Base-by-base conservation (phyloP, 1,140 invertebrate genomes). In the Liolophura sinensis region DNA sequence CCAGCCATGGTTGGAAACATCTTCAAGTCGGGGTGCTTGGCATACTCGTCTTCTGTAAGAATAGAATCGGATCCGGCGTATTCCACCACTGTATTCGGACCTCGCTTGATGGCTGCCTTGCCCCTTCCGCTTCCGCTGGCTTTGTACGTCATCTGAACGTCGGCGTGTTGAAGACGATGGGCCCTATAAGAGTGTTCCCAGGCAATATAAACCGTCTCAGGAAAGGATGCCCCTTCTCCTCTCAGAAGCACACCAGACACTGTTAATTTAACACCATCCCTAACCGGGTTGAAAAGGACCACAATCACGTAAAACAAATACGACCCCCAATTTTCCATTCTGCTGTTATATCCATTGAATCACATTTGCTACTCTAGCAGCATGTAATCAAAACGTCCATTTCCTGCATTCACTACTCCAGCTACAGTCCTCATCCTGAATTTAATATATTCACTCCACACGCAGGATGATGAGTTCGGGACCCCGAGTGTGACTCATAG, bases 1-100 rank as follows among this genome's bases (percentile, higher is more conserved):
- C 76, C 76, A 24, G 76, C 76, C 64, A 78, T 74, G 0, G 69
- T 73, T 11, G 76, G 76, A 51, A 78, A 73, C 46, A 73, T 69
- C n/a, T 72, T 54, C 15, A 78, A 64, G 56, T 78, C 70, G 7
- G 69, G 69, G 49, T 69, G 16, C 12, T 62, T 64, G 0, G 15
- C 27, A 7, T 60, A 9, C 4, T 67, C 64, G 1, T 24, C 20
- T 4, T 52, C 65, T 1, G 67, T 59, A 15, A 78, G 58, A 20
- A 67, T 16, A 20, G 65, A 66, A 62, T 78, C 76, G 0, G 72
- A 73, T 11, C 76, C 76, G 1, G 73, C 76, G 63, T 72, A 78
- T 20, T 75, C 69, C 1, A 75, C 64, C 14, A 66, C 63, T 11
- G 48, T 48, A 0, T 46, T 48, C 24, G 51, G 56, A 3, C 70